These are phyloP conservation scores for Etheostoma perlongum DNA, from an alignment of 2,797 vertebrate species.

Conservation along the genomic window DNA sequence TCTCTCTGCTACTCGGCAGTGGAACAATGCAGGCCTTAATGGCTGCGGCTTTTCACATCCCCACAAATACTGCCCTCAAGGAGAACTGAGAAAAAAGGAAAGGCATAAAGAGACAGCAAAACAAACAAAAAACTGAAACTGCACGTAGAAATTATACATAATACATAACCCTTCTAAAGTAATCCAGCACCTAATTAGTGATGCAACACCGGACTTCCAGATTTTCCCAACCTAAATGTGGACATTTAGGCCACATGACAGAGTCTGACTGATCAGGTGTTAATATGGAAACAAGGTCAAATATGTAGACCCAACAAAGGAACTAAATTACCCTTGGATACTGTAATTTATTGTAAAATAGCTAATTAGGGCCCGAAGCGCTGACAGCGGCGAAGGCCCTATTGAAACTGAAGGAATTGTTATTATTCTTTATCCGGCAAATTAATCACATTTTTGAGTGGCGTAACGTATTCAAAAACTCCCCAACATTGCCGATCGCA, in stretches of 20 bases:
- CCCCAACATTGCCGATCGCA: no score
- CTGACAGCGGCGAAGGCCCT: no score
- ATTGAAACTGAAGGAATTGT: no score
- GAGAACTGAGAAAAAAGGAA: constrained; percentile 42
- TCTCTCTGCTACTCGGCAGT: constrained; percentile 62
- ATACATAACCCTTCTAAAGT: not conserved
- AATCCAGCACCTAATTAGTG: constrained; percentile 33
- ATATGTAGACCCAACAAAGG: constrained; percentile 21
- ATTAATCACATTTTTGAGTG: no score
- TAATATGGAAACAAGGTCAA: constrained; percentile 40
- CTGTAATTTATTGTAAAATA: not conserved
- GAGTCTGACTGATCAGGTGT: constrained; percentile 27
- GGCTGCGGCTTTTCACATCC: constrained; percentile 60
- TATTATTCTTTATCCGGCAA: no score
- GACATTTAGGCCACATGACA: constrained; percentile 34
- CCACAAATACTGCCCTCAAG: constrained; percentile 61
- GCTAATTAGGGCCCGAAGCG: not conserved
- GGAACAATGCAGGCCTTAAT: constrained; percentile 81
- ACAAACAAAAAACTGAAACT: constrained; percentile 43
- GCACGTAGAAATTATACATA: not conserved
- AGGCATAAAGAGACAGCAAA: constrained; percentile 26
- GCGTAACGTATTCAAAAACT: no score
- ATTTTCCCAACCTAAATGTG: constrained; percentile 32
- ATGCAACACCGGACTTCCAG: constrained; percentile 30
- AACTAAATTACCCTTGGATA: not conserved